phyloP scores from a whole-genome alignment of 2,113 vertebrate genomes.

The Ascaphus truei region DNA sequence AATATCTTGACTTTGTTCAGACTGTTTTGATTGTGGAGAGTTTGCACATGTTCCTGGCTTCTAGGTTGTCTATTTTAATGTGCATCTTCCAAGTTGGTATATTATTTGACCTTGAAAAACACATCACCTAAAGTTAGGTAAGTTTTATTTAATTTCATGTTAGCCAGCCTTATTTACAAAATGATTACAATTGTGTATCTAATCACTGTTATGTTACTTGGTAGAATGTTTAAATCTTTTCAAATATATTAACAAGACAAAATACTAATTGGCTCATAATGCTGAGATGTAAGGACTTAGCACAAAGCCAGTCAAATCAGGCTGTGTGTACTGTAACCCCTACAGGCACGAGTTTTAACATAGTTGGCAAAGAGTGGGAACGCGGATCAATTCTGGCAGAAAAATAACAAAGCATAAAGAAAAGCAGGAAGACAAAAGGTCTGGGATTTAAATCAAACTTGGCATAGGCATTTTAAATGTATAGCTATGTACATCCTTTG shows the following conservation, averaged over 20 bases:
- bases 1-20: too few species aligned
- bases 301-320: background rate
- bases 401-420: slow-evolving; percentile 3
- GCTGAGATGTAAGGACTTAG: background rate
- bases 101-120: too few species aligned
- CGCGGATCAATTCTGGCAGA: slow-evolving; percentile 10
- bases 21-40: too few species aligned
- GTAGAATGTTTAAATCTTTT: too few species aligned
- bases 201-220: too few species aligned
- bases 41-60: too few species aligned
- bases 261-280: background rate
- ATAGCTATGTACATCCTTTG: background rate
- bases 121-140: too few species aligned
- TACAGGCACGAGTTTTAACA: slow-evolving; percentile 8
- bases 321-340: background rate
- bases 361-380: slow-evolving; percentile 18
- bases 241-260: background rate
- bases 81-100: too few species aligned
- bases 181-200: too few species aligned
- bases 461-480: background rate
- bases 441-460: background rate
- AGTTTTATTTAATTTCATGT: too few species aligned
- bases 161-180: too few species aligned
- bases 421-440: background rate
- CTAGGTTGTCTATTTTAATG: too few species aligned